Conservation (phyloP, 2,797 vertebrate genomes). For the Poeciliopsis gracilis region DNA sequence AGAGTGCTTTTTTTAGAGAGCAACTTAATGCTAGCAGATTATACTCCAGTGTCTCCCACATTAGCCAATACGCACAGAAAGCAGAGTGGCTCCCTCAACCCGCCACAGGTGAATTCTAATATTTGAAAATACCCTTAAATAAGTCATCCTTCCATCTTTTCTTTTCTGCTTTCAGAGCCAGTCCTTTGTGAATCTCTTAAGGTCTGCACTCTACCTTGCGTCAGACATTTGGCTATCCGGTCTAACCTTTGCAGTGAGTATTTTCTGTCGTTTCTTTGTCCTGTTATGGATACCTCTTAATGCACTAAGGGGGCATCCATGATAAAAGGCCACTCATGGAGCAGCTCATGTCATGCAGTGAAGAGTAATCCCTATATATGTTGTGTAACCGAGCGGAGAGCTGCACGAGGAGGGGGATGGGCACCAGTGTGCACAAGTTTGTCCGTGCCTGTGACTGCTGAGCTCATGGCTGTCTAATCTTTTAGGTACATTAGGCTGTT, state of each 20-base stretch:
- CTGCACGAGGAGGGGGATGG: slow-evolving; percentile 74
- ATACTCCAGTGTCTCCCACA: slow-evolving; percentile 80
- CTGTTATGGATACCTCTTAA: slow-evolving; percentile 23
- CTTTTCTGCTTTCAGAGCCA: slow-evolving; percentile 3
- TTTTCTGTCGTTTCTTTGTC: slow-evolving; percentile 29
- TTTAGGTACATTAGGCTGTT: slow-evolving; percentile 71
- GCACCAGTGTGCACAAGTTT: slow-evolving; percentile 65
- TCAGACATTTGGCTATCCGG: slow-evolving; percentile 16
- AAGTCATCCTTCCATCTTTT: slow-evolving; percentile 18
- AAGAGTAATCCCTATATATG: slow-evolving; percentile 83
- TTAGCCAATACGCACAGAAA: slow-evolving; percentile 75
- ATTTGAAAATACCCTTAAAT: slow-evolving; percentile 10
- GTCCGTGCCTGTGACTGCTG: slow-evolving; percentile 67
- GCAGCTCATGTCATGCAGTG: slow-evolving; percentile 73
- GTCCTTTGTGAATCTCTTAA: slow-evolving; percentile 15
- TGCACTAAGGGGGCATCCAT: slow-evolving; percentile 54
- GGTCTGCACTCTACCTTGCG: slow-evolving; percentile 6
- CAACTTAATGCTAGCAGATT: slow-evolving; percentile 87
- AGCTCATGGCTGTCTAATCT: slow-evolving; percentile 76
- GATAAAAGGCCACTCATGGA: slow-evolving; percentile 77
- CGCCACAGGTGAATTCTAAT: slow-evolving; percentile 20
- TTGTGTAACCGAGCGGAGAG: slow-evolving; percentile 87
- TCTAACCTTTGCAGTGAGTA: slow-evolving; percentile 31
- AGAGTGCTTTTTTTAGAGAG: slow-evolving; percentile 88
- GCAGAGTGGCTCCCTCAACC: slow-evolving; percentile 44